Percentiles rank a stretch among this genome's conserved stretches.
These are phyloP conservation scores for Heteropelma amictum DNA, from an alignment of 2,888 invertebrate genomes.

Conservation along the genomic window DNA sequence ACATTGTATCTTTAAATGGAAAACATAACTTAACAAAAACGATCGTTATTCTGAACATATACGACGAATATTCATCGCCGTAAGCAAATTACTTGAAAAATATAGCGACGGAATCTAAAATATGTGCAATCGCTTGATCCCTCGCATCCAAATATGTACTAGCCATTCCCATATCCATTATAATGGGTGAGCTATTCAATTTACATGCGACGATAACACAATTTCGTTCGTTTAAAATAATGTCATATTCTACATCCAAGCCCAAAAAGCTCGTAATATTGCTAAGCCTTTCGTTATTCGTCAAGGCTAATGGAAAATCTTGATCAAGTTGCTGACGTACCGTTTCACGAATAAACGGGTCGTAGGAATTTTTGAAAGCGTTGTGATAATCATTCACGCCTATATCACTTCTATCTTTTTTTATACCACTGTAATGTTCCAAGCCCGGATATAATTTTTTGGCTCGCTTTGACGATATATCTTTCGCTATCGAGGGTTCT, in stretches of 20 bases:
- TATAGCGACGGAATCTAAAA: constrained; percentile 10
- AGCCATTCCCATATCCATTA: constrained; percentile 12
- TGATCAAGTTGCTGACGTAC: too few relatives aligned
- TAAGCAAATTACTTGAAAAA: background rate
- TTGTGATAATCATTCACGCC: background rate
- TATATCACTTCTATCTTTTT: background rate
- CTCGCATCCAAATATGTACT: constrained; percentile 7
- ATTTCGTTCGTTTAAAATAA: background rate
- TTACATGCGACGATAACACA: background rate
- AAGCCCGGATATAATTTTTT: constrained; percentile 21
- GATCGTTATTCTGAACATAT: too few relatives aligned
- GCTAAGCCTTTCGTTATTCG: background rate
- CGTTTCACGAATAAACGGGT: background rate
- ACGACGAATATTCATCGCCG: background rate
- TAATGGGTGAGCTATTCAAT: constrained; percentile 11
- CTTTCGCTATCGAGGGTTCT: background rate
- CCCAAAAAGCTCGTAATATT: background rate
- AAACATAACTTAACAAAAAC: too few relatives aligned
- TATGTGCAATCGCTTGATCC: background rate
- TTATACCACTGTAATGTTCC: background rate
- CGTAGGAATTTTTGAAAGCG: background rate
- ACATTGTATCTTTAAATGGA: too few relatives aligned
- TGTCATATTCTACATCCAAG: background rate
- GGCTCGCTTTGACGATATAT: constrained; percentile 1
- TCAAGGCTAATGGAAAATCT: too few relatives aligned